phyloP scores from a whole-genome alignment of 37 sponge, comb jelly and placozoan genomes.

The Amphimedon queenslandica region DNA sequence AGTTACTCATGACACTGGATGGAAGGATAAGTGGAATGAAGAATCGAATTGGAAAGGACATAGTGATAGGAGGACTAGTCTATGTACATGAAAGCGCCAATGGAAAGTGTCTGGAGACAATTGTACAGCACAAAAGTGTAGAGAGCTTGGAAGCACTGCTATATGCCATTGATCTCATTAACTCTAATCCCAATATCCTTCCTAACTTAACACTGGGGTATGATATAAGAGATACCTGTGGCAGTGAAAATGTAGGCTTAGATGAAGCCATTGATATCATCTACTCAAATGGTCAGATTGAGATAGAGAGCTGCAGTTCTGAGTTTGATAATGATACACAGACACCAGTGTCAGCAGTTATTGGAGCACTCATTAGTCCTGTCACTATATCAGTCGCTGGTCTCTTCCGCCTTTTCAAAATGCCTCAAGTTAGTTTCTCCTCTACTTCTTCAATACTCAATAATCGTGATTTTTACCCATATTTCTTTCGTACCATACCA shows the following conservation, averaged over 20 bases:
- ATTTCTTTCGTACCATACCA: conserved; percentile 83
- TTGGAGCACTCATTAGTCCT: conserved; percentile 78
- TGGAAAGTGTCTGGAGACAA: not conserved
- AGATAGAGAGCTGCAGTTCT: not conserved
- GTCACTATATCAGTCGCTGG: conserved; percentile 64
- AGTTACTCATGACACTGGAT: no score
- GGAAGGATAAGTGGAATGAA: conserved; percentile 26
- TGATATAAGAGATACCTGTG: conserved; percentile 74
- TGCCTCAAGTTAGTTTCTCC: conserved; percentile 83
- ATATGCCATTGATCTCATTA: conserved; percentile 60
- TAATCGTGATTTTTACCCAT: conserved; percentile 64
- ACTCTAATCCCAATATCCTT: conserved; percentile 36
- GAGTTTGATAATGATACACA: not conserved
- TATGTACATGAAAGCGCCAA: conserved; percentile 30
- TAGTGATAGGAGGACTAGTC: conserved; percentile 69
- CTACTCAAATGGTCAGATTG: conserved; percentile 3
- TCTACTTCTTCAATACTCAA: conserved; percentile 77
- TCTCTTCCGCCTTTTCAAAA: conserved; percentile 62
- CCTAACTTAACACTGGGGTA: conserved; percentile 52
- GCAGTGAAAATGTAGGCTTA: conserved; percentile 34
- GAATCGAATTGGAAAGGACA: conserved; percentile 28
- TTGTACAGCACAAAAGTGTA: not conserved
- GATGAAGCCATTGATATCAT: conserved; percentile 45
- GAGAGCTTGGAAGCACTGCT: conserved; percentile 73
- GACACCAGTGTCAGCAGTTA: conserved; percentile 42